phyloP scores from a whole-genome alignment of 2,797 vertebrate species.

The Zenarchopterus dispar region DNA sequence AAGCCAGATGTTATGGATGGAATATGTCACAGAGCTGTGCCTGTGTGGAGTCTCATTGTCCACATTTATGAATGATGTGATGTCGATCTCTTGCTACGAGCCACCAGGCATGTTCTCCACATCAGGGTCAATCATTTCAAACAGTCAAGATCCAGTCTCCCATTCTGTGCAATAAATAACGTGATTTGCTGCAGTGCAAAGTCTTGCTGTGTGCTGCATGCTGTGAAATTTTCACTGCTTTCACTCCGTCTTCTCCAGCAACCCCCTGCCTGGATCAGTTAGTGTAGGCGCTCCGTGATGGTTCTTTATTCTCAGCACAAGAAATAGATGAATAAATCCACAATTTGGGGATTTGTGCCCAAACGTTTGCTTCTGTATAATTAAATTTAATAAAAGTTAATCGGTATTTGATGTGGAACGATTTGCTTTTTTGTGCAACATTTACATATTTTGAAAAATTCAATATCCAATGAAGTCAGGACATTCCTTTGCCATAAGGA shows the following conservation, averaged over 20 bases:
- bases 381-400: background rate
- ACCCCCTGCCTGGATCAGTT: constrained; percentile 23
- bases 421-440: constrained; percentile 1
- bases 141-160: constrained; percentile 1
- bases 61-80: background rate
- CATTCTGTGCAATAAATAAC: background rate
- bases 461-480: constrained; percentile 7
- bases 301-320: constrained; percentile 1
- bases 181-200: constrained; percentile 17
- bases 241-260: constrained; percentile 24
- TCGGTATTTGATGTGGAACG: too few relatives aligned
- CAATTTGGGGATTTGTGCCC: background rate
- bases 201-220: constrained; percentile 10
- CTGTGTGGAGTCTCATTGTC: background rate
- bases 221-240: constrained; percentile 17
- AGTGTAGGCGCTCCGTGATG: constrained; percentile 18
- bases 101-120: constrained; percentile 4
- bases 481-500: too few relatives aligned
- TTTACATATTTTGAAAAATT: constrained; percentile 15
- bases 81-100: background rate
- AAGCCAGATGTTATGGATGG: constrained; percentile 17
- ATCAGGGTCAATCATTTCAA: constrained; percentile 2
- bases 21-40: constrained; percentile 14
- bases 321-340: background rate
- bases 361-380: background rate